Evolutionary conservation across 2,113 vertebrate genomes (phyloP).

Genomic region (Sinocyclocheilus grahami): DNA sequence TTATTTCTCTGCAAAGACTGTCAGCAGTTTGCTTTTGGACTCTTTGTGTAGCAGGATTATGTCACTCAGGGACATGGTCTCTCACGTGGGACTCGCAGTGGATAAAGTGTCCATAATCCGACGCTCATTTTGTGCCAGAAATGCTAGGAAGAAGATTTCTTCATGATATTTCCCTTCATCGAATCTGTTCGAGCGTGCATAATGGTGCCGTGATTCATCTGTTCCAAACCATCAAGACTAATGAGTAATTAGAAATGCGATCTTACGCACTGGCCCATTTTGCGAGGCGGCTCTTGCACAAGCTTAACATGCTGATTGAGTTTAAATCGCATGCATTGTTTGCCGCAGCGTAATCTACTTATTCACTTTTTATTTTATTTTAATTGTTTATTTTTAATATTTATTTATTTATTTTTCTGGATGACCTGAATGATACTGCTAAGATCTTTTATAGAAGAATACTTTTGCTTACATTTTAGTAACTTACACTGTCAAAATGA

Average conservation of each 20-base stretch:
- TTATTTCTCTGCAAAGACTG: background rate
- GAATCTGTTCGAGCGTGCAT: slow-evolving; percentile 11
- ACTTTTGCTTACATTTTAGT: too few species aligned
- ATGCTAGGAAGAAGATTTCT: background rate
- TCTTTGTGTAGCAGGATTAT: slow-evolving; percentile 9
- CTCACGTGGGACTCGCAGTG: background rate
- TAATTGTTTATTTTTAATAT: too few species aligned
- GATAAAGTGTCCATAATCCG: slow-evolving; percentile 16
- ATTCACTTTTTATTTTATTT: too few species aligned
- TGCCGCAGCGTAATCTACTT: slow-evolving; percentile 28
- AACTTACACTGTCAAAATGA: too few species aligned
- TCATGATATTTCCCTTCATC: slow-evolving; percentile 12
- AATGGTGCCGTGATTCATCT: background rate
- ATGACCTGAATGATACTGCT: too few species aligned
- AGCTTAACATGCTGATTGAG: slow-evolving; percentile 53
- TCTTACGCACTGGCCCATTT: slow-evolving; percentile 12
- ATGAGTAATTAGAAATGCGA: slow-evolving; percentile 47
- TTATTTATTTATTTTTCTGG: too few species aligned
- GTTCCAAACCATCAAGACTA: background rate
- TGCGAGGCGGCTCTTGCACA: background rate
- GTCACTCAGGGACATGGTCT: background rate
- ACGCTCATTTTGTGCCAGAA: background rate
- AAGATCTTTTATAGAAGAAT: too few species aligned
- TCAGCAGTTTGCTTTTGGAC: background rate
- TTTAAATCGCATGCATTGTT: slow-evolving; percentile 48